phyloP scores from a whole-genome alignment of 2,113 vertebrate genomes.

The Sprattus sprattus region DNA sequence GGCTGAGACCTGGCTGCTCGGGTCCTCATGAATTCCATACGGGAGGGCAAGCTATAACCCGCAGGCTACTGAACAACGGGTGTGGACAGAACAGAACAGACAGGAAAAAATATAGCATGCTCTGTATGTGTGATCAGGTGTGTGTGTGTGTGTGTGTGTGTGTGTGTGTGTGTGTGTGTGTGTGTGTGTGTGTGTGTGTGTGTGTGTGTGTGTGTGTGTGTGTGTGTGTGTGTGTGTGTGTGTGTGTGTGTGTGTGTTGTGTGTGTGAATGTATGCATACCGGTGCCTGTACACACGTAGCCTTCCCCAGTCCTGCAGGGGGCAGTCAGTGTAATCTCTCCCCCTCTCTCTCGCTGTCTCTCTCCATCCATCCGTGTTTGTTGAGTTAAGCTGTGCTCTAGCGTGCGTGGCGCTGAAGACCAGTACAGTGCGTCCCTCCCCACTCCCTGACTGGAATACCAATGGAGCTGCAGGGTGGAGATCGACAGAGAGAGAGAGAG shows the following conservation, averaged over 20 bases:
- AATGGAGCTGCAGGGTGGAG: constrained; percentile 33
- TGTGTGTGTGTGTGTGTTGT: neutral
- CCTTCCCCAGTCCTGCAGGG: neutral
- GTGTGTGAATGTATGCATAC: neutral
- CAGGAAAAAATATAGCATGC: neutral
- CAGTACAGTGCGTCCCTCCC: constrained; percentile 26
- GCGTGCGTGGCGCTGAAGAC: constrained; percentile 35
- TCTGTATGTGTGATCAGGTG: neutral
- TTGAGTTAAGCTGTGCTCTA: constrained; percentile 20
- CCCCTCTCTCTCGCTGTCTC: neutral
- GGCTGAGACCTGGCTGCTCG: neutral
- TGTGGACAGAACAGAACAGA: neutral
- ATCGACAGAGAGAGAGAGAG: neutral
- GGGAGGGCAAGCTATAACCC: neutral
- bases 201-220: neutral
- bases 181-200: neutral
- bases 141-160: neutral
- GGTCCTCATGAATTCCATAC: neutral
- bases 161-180: neutral
- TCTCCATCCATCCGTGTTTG: neutral
- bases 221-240: neutral
- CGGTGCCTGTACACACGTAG: neutral
- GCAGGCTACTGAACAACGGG: neutral
- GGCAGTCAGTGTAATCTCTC: neutral
- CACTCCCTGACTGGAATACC: constrained; percentile 39